A percentile compares a stretch with the other conserved stretches of the same genome.
phyloP scores from a whole-genome alignment of 2,888 invertebrate genomes.

The Uropetala carovei region DNA sequence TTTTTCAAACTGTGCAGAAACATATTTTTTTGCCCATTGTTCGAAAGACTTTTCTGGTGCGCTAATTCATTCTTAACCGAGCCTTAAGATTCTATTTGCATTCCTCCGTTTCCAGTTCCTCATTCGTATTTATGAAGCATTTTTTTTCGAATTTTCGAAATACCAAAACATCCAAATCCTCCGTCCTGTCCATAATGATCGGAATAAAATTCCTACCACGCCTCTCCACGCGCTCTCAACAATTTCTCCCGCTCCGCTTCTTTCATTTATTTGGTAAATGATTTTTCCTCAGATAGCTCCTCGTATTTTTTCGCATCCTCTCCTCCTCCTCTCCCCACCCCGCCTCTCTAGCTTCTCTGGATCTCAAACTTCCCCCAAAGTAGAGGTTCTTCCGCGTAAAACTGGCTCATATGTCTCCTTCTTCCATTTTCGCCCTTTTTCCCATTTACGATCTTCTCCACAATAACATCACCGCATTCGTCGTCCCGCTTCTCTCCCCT shows the following conservation, averaged over 20 bases:
- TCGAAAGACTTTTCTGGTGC: not conserved
- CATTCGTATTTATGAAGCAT: not conserved
- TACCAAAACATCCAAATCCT: not conserved
- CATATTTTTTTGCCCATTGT: not conserved
- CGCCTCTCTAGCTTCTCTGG: not conserved
- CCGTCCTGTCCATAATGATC: not conserved
- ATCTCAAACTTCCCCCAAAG: not conserved
- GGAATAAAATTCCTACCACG: not conserved
- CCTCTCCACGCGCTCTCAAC: not conserved
- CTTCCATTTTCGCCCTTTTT: not conserved
- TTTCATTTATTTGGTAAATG: too few relatives aligned
- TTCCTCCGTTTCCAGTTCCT: not conserved
- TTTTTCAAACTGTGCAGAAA: not conserved
- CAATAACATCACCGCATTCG: not conserved
- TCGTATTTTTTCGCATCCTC: not conserved
- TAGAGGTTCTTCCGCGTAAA: not conserved
- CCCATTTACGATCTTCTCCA: not conserved
- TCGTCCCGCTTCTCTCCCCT: not conserved
- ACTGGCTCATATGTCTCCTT: not conserved
- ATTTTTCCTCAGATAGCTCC: too few relatives aligned
- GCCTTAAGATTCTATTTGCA: not conserved
- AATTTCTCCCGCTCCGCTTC: not conserved
- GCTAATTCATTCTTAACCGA: slow-evolving; percentile 13
- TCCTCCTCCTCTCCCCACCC: not conserved
- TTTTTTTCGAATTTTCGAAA: not conserved